phyloP scores from a whole-genome alignment of 2,888 invertebrate genomes.

The Hermodice carunculata region DNA sequence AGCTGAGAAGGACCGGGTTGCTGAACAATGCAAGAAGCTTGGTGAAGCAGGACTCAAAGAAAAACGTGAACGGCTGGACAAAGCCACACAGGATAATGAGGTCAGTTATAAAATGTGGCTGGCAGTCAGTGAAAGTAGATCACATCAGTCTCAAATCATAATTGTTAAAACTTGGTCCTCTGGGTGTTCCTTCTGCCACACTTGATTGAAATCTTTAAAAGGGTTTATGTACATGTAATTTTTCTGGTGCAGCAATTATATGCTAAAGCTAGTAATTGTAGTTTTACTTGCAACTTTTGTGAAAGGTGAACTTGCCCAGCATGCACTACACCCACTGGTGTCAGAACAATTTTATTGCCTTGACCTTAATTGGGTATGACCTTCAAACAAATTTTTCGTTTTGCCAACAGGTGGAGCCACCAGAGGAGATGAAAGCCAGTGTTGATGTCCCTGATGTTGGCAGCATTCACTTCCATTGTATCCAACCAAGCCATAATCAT shows the following conservation, averaged over 20 bases:
- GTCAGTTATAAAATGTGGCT: constrained; percentile 67
- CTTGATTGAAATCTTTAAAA: too few species aligned
- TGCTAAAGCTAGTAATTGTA: too few species aligned
- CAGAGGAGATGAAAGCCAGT: constrained; percentile 78
- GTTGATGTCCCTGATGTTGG: constrained; percentile 83
- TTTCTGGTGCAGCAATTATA: too few species aligned
- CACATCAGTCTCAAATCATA: neutral
- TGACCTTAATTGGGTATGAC: too few species aligned
- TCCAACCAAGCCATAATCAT: constrained; percentile 54
- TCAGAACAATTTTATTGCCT: too few species aligned
- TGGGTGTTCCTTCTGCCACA: too few species aligned
- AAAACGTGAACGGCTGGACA: constrained; percentile 76
- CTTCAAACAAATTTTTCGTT: too few species aligned
- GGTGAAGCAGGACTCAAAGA: constrained; percentile 79
- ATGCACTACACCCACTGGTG: too few species aligned
- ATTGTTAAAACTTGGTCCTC: neutral
- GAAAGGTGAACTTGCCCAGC: too few species aligned
- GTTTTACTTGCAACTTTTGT: too few species aligned
- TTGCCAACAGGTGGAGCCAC: constrained; percentile 76
- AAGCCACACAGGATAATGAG: constrained; percentile 83
- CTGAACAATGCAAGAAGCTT: constrained; percentile 76
- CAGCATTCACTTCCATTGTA: constrained; percentile 76
- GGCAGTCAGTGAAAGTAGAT: too few species aligned
- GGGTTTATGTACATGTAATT: too few species aligned
- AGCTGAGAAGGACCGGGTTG: constrained; percentile 81